phyloP scores from a whole-genome alignment of 2,113 vertebrate species.

The Epinephelus moara region DNA sequence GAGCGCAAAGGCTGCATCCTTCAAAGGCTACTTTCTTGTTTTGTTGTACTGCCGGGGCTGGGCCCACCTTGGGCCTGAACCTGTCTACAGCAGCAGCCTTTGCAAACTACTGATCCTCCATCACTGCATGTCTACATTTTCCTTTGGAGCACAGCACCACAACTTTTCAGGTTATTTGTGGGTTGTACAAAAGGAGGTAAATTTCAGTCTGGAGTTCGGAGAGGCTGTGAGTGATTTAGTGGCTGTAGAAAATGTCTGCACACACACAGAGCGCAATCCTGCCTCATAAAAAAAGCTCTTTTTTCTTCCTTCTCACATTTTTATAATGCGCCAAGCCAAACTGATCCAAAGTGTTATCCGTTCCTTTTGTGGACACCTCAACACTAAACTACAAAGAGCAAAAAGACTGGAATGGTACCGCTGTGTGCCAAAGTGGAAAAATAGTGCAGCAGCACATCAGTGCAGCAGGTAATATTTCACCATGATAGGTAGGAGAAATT shows the following conservation, averaged over 20 bases:
- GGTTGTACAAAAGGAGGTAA: background rate
- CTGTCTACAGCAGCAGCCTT: no score
- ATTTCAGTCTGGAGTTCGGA: background rate
- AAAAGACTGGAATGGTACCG: background rate
- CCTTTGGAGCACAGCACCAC: no score
- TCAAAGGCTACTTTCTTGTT: no score
- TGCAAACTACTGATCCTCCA: no score
- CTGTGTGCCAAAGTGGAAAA: slow-evolving; percentile 12
- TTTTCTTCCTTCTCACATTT: slow-evolving; percentile 1
- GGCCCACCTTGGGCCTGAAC: no score
- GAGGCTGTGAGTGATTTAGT: background rate
- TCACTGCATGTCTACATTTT: no score
- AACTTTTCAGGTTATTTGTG: background rate
- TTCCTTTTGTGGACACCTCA: background rate
- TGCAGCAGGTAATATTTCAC: slow-evolving; percentile 33
- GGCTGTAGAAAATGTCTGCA: background rate
- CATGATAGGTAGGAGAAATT: slow-evolving; percentile 1
- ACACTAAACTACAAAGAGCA: background rate
- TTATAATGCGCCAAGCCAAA: background rate
- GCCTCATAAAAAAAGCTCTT: background rate
- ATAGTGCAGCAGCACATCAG: background rate
- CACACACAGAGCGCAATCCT: background rate
- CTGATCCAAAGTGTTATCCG: background rate
- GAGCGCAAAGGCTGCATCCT: no score
- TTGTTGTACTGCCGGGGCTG: no score